phyloP scores from a whole-genome alignment of 2,113 vertebrate species.

The Microcebus lehilahytsara region DNA sequence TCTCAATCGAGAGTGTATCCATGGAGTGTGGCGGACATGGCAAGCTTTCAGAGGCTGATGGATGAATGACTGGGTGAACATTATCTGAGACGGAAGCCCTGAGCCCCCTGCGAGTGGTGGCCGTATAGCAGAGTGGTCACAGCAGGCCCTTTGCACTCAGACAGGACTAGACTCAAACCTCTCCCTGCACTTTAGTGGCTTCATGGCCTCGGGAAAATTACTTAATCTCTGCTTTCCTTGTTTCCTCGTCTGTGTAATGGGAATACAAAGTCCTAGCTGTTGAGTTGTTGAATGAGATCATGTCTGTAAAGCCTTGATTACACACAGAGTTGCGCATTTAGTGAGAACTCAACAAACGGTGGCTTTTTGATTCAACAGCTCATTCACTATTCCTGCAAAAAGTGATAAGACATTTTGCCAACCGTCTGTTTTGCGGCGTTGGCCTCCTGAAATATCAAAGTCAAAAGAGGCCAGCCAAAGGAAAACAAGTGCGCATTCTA shows the following conservation, averaged over 20 bases:
- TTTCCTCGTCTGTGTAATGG: not conserved
- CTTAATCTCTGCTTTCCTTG: not conserved
- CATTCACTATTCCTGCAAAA: not conserved
- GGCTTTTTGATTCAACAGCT: not conserved
- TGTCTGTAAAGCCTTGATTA: not conserved
- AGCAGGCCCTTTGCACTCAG: not conserved
- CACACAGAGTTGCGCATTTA: not conserved
- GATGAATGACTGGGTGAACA: not conserved
- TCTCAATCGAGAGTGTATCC: not conserved
- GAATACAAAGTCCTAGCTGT: not conserved
- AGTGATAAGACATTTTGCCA: not conserved
- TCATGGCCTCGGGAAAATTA: not conserved
- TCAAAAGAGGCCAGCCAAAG: not conserved
- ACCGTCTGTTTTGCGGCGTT: not conserved
- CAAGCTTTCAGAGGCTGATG: not conserved
- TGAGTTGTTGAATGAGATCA: not conserved
- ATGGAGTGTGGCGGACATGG: not conserved
- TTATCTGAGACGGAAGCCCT: not conserved
- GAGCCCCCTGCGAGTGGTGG: too few species aligned
- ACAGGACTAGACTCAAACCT: not conserved
- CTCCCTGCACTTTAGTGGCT: not conserved
- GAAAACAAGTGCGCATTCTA: conserved; percentile 34
- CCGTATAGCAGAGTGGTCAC: accelerated
- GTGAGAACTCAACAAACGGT: not conserved
- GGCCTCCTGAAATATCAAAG: not conserved